Evolutionary conservation across 2,113 vertebrate genomes (phyloP).

Genomic region (Ondatra zibethicus): DNA sequence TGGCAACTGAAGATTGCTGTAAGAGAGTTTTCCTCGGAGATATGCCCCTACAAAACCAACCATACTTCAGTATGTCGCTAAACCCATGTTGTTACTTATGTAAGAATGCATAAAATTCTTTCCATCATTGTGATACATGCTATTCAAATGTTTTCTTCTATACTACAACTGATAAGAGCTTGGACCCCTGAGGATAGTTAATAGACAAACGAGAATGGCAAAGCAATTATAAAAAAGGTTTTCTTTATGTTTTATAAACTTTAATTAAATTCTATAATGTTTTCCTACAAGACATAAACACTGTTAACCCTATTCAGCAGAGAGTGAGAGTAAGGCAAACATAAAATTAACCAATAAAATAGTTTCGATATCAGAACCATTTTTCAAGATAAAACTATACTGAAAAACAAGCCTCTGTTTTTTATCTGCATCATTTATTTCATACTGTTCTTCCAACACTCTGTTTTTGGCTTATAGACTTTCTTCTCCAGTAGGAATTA

Average conservation of each 20-base stretch:
- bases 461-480: slow-evolving; percentile 28
- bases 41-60: too few species aligned
- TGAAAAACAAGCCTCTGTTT: background rate
- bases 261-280: slow-evolving; percentile 46
- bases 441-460: slow-evolving; percentile 14
- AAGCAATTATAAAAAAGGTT: slow-evolving; percentile 43
- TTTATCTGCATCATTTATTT: slow-evolving; percentile 47
- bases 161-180: slow-evolving; percentile 48
- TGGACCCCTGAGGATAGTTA: slow-evolving; percentile 33
- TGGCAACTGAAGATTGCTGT: background rate
- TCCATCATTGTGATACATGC: background rate
- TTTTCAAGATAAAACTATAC: background rate
- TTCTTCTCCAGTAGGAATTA: slow-evolving; percentile 55
- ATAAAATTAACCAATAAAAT: slow-evolving; percentile 33
- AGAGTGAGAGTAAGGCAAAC: background rate
- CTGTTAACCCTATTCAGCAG: slow-evolving; percentile 27
- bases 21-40: background rate
- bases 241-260: slow-evolving; percentile 8
- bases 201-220: slow-evolving; percentile 52
- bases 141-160: slow-evolving; percentile 1
- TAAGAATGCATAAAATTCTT: slow-evolving; percentile 40
- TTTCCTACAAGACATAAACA: slow-evolving; percentile 13
- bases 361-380: background rate
- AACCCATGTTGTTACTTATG: slow-evolving; percentile 16
- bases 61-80: too few species aligned